Conservation (phyloP, 2,113 vertebrate genomes). For the Halcyon malimbica region DNA sequence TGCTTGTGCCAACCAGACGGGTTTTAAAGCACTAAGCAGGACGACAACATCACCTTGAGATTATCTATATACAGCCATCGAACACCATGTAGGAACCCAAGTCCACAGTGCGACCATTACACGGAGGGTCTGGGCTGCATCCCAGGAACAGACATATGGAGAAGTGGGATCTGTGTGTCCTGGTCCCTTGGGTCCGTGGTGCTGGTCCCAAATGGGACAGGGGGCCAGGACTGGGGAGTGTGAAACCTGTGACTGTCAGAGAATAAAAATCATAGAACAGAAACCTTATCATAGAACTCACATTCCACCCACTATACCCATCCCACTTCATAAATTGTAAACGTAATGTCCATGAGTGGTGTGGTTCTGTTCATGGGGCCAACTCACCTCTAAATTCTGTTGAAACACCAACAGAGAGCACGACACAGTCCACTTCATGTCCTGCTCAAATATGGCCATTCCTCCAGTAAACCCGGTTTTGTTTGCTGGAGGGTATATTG, state of each 20-base stretch:
- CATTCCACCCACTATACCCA: background rate
- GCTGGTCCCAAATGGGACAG: no score
- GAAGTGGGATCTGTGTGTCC: background rate
- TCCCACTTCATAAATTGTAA: background rate
- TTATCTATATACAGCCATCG: background rate
- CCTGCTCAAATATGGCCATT: background rate
- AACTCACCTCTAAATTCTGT: background rate
- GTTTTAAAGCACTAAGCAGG: background rate
- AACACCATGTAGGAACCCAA: no score
- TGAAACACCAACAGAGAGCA: background rate
- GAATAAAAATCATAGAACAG: background rate
- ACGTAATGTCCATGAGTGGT: rapidly evolving
- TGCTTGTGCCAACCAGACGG: background rate
- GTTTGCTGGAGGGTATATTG: background rate
- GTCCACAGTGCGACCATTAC: background rate
- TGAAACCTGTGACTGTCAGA: background rate
- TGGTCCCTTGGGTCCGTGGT: background rate
- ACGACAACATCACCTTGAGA: background rate
- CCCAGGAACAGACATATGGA: rapidly evolving
- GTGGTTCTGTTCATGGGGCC: background rate
- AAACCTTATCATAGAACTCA: background rate
- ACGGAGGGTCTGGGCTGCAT: background rate
- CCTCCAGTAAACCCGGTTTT: background rate
- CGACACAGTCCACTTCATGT: background rate
- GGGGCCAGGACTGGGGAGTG: background rate